Evolutionary conservation across 2,888 invertebrate species (phyloP), one percentile per base, ranked within the genome.

Genomic region (Geotrupes spiniger): DNA sequence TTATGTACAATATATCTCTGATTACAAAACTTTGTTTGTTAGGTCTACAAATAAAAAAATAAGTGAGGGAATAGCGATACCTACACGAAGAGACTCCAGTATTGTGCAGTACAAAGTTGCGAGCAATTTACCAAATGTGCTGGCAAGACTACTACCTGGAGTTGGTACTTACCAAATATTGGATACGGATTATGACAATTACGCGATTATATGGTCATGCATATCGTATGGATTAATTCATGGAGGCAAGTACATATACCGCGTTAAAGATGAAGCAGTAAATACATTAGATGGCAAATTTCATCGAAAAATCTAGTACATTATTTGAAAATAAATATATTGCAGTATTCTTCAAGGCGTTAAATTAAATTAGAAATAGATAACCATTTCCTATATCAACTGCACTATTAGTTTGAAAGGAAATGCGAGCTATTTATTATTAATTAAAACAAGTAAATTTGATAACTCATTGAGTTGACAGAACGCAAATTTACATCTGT

Each of bases 161-260:
- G 82, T 85, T 5, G 87, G 87, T 0, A 79, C 79, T 54, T 88
- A 88, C 73, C 80, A 81, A 70, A 76, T 88, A 36, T 76, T 88
- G 15, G 81, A 82, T 63, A 86, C 87, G 0, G 87, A 88, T 70
- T 88, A 87, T 69, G 77, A 78, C 0, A 79, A 79, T 63, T 87
- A 82, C 70, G 86, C 86, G 27, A 77, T 88, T 52, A 64, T 88
- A 38, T 88, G 86, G 83, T 85, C 86, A 2, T 88, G 88, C 62
- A 80, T 82, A 12, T 84, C 82, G 68, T 75, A 84, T 53, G 81
- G 80, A 41, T 60, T 85, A 37, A 76, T 81, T 45, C 79, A 84
- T 64, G 75, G 81, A 65, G 84, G 84, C 83, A 64, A 59, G 41
- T 41, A 27, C 9, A 39, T n/a, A n/a, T n/a, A n/a, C n/a, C n/a